Conservation (phyloP, 35 echinoderm and acorn worm species). For the Diadema setosum region DNA sequence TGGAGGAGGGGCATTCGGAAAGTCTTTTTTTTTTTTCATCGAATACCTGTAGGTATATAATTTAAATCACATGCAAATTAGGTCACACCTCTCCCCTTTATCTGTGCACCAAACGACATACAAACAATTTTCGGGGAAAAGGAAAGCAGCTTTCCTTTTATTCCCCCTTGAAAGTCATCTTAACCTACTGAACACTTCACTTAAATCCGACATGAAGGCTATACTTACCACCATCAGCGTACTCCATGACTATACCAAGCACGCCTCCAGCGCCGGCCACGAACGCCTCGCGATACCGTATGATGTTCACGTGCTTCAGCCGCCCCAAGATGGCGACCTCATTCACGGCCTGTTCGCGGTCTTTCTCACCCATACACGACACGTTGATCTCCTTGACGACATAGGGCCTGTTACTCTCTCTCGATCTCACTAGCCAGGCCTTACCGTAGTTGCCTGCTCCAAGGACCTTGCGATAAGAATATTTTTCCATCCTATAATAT, state of each 20-base stretch:
- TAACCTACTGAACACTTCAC: no score
- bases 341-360: conserved; percentile 73
- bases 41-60: no score
- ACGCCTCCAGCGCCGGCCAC: not conserved
- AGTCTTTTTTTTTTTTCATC: no score
- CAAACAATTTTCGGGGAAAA: no score
- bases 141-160: no score
- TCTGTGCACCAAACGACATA: no score
- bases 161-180: no score
- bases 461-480: conserved; percentile 28
- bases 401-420: conserved; percentile 57
- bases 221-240: conserved; percentile 75
- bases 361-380: conserved; percentile 52
- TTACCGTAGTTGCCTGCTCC: conserved; percentile 77
- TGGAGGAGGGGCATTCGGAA: no score
- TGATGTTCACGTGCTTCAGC: conserved; percentile 83
- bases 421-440: conserved; percentile 75
- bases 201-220: not conserved
- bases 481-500: not conserved
- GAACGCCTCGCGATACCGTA: conserved; percentile 74
- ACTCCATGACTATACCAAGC: conserved; percentile 79
- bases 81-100: no score
- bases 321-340: conserved; percentile 88
- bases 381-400: conserved; percentile 82
- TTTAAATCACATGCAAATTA: no score